Evolutionary conservation across 2,888 invertebrate species (phyloP).

Genomic region (Geophilus truncorum): DNA sequence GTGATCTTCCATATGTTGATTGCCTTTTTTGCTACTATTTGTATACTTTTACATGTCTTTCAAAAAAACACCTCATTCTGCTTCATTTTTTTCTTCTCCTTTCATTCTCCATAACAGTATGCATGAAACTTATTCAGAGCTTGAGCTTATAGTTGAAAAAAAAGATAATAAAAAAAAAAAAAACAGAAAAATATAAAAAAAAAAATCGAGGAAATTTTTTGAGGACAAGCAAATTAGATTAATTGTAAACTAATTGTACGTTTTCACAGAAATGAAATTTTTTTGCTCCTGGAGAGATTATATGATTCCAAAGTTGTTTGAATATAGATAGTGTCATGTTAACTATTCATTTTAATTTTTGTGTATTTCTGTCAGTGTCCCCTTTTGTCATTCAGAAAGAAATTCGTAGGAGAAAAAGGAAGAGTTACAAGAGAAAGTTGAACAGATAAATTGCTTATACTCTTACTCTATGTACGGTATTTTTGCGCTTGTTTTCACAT

Average conservation of each 20-base stretch:
- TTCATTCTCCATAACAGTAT: slow-evolving; percentile 16
- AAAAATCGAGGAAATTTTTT: background rate
- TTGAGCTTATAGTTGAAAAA: slow-evolving; percentile 11
- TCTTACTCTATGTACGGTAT: slow-evolving; percentile 23
- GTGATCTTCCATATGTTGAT: slow-evolving; percentile 25
- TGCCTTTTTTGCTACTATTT: slow-evolving; percentile 27
- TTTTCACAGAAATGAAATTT: background rate
- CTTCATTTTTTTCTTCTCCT: slow-evolving; percentile 3
- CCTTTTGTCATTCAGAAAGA: slow-evolving; percentile 25
- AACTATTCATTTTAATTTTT: slow-evolving; percentile 13
- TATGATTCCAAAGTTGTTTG: slow-evolving; percentile 25
- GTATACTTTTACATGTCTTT: slow-evolving; percentile 25
- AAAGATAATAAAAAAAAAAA: background rate
- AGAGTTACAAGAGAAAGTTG: background rate
- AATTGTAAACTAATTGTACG: slow-evolving; percentile 19
- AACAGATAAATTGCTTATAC: slow-evolving; percentile 20
- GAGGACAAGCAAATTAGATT: slow-evolving; percentile 13
- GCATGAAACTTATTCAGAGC: slow-evolving; percentile 27
- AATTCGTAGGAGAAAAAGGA: background rate
- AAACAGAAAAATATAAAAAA: background rate
- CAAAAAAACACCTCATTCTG: slow-evolving; percentile 22
- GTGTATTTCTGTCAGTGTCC: slow-evolving; percentile 25
- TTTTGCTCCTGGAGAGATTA: slow-evolving; percentile 23
- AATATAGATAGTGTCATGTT: slow-evolving; percentile 27
- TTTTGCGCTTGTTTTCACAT: slow-evolving; percentile 9